These are phyloP conservation scores for Crambe crambe DNA, from an alignment of 37 sponge, comb jelly and placozoan species.

Conservation along the genomic window DNA sequence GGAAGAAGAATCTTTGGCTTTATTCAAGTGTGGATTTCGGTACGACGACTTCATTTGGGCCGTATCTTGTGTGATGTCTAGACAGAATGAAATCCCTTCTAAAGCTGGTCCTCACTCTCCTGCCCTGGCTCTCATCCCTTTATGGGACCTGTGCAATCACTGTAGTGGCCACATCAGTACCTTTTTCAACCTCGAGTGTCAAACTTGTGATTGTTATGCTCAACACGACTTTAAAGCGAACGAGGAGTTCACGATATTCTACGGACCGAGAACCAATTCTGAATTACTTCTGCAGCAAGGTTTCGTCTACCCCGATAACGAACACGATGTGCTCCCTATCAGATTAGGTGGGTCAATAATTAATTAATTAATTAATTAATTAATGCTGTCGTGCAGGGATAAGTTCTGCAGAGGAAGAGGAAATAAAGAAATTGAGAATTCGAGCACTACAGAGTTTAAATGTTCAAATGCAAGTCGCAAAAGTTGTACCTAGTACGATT, in stretches of 20 bases:
- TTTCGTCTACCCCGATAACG: constrained; percentile 59
- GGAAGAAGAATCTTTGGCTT: constrained; percentile 14
- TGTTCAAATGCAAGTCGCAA: constrained; percentile 22
- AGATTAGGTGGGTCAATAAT: constrained; percentile 45
- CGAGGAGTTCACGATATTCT: constrained; percentile 73
- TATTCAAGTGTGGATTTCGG: constrained; percentile 54
- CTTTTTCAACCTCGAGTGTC: constrained; percentile 49
- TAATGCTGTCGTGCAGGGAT: constrained; percentile 17
- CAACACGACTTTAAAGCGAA: constrained; percentile 9
- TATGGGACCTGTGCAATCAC: constrained; percentile 88
- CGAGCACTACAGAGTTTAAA: constrained; percentile 3
- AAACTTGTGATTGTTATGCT: constrained; percentile 54
- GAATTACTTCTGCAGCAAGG: constrained; percentile 79
- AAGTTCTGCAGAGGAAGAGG: constrained; percentile 29
- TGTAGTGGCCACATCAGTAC: constrained; percentile 47
- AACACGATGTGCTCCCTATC: constrained; percentile 47
- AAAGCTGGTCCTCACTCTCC: neutral
- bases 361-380: neutral
- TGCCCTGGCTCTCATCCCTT: constrained; percentile 69
- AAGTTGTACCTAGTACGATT: neutral
- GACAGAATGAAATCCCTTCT: constrained; percentile 74
- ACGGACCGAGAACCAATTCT: constrained; percentile 63
- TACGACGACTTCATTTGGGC: constrained; percentile 78
- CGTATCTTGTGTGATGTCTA: constrained; percentile 74
- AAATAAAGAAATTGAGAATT: constrained; percentile 12